phyloP scores from a whole-genome alignment of 2,113 vertebrate species.

The Lampris incognitus region DNA sequence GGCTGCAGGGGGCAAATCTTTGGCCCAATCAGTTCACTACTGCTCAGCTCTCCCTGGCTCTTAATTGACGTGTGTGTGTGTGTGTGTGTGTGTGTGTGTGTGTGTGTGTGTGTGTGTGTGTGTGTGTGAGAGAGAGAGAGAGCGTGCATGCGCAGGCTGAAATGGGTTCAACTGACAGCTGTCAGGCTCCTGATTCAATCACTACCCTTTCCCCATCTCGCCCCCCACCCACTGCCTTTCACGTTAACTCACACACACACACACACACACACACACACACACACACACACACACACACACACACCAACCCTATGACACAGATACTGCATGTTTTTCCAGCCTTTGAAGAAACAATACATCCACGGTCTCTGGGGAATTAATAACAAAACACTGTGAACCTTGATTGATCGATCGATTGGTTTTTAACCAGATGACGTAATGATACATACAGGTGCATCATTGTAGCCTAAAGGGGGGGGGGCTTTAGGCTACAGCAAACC shows the following conservation, averaged over 20 bases:
- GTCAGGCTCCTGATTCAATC: constrained; percentile 69
- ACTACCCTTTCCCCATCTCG: constrained; percentile 23
- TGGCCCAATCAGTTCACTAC: constrained; percentile 71
- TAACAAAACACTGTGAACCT: too few species aligned
- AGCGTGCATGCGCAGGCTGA: constrained; percentile 42
- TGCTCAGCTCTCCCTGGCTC: constrained; percentile 63
- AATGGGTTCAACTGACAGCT: constrained; percentile 75
- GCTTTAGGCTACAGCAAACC: too few species aligned
- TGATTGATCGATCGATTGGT: too few species aligned
- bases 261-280: constrained; percentile 3
- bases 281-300: constrained; percentile 26
- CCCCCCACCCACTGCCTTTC: constrained; percentile 1
- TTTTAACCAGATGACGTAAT: too few species aligned
- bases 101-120: constrained; percentile 36
- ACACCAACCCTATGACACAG: not conserved
- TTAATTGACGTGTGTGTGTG: constrained; percentile 72
- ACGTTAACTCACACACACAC: constrained; percentile 27
- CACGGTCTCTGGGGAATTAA: too few species aligned
- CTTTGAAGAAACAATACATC: not conserved
- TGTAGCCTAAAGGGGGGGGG: too few species aligned
- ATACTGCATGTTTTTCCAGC: not conserved
- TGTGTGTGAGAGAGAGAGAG: constrained; percentile 36
- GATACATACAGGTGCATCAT: too few species aligned
- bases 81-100: constrained; percentile 38
- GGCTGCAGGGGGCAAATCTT: constrained; percentile 72